phyloP scores from a whole-genome alignment of 2,888 invertebrate genomes.

The Clanis bilineata region DNA sequence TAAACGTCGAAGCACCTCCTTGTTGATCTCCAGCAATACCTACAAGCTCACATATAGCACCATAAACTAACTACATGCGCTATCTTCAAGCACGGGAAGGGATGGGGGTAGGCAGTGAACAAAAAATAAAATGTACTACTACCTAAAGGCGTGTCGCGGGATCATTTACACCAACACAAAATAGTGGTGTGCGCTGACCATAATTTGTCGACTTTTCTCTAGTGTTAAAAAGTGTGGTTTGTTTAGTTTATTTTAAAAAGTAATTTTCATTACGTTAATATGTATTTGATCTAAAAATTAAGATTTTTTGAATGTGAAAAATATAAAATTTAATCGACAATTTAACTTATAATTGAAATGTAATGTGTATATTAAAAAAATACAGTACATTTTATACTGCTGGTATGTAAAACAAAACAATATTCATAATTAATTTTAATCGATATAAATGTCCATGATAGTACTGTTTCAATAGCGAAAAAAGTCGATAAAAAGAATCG shows the following conservation, averaged over 20 bases:
- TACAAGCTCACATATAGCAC: conserved; percentile 33
- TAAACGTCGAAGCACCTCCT: neutral
- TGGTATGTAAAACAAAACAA: too few relatives aligned
- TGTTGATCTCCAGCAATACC: conserved; percentile 18
- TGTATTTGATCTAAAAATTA: too few relatives aligned
- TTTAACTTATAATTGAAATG: too few relatives aligned
- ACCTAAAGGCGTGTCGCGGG: conserved; percentile 36
- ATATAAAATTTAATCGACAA: too few relatives aligned
- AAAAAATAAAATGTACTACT: conserved; percentile 62
- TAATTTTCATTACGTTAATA: too few relatives aligned
- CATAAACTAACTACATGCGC: conserved; percentile 58
- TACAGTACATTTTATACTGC: too few relatives aligned
- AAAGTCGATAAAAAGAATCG: neutral
- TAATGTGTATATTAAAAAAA: too few relatives aligned
- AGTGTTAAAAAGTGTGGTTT: too few relatives aligned
- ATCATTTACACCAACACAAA: neutral
- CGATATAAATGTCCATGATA: too few relatives aligned
- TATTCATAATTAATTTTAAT: too few relatives aligned
- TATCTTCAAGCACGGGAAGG: conserved; percentile 49
- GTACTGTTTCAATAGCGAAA: neutral
- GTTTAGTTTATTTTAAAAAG: neutral
- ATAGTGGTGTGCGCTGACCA: neutral
- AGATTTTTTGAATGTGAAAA: too few relatives aligned
- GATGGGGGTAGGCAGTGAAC: conserved; percentile 37
- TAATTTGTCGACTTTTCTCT: neutral